Conservation (phyloP, 35 echinoderm and acorn worm genomes). For the Heliocidaris tuberculata region DNA sequence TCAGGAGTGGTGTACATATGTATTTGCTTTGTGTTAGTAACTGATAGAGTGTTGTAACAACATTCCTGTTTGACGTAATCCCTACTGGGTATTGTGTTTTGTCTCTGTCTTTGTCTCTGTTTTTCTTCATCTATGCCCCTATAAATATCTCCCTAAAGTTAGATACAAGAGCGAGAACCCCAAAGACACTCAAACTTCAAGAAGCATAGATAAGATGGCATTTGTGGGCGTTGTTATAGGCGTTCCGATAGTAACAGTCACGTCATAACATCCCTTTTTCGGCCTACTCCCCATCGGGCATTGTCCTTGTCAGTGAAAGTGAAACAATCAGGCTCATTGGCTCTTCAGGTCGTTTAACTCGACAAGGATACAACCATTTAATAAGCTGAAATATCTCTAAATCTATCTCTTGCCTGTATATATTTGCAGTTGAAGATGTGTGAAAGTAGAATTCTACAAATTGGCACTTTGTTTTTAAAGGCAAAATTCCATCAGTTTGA, state of each 20-base stretch:
- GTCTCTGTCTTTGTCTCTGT: not conserved
- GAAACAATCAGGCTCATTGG: not conserved
- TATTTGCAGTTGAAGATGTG: too few relatives aligned
- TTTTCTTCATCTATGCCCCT: not conserved
- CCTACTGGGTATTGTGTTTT: not conserved
- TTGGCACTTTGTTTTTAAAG: too few relatives aligned
- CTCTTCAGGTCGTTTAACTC: not conserved
- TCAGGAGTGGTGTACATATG: too few relatives aligned
- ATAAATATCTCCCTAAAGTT: not conserved
- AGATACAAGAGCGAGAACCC: not conserved
- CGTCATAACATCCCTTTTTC: constrained; percentile 47
- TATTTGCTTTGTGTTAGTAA: too few relatives aligned
- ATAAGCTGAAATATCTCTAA: too few relatives aligned
- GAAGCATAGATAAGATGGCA: not conserved
- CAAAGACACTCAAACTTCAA: not conserved
- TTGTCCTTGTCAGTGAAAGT: not conserved
- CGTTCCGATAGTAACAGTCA: not conserved
- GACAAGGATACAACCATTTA: not conserved
- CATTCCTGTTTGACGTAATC: not conserved
- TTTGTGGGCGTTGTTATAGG: constrained; percentile 10
- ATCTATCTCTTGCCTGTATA: too few relatives aligned
- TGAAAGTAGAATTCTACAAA: too few relatives aligned
- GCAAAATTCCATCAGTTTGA: too few relatives aligned
- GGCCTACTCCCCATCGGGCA: not conserved
- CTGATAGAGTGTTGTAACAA: too few relatives aligned